Base-by-base conservation (phyloP, 2,888 invertebrate genomes). In the Sicus ferrugineus region DNA sequence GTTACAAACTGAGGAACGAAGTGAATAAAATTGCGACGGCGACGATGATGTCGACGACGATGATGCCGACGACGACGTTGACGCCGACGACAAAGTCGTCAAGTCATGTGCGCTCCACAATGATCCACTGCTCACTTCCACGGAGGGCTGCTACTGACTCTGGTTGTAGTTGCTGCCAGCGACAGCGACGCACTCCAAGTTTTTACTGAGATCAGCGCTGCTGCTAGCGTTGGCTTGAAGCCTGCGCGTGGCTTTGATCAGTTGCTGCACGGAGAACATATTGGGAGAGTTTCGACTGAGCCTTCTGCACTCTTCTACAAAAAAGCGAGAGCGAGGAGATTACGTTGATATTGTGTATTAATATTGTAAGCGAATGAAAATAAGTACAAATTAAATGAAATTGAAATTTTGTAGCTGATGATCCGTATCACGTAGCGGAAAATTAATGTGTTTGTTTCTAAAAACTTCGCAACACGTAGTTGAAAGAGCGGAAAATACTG, bases 241-340 rank as follows among this genome's bases (percentile, higher is more conserved):
- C 72, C 73, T 77, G 71, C 73, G 74, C 21, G 75, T 69, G 66
- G 78, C 77, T 77, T 80, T 81, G 73, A 80, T 77, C 76, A 83
- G 71, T 75, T 81, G 83, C 79, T 82, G 81, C 69, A 78, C 76
- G 50, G 81, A 80, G 75, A 81, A 76, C 83, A 83, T 83, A 59
- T 23, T 58, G 67, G 34, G n/a, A n/a, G n/a, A n/a, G n/a, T n/a
- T n/a, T n/a, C n/a, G n/a, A n/a, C n/a, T 6, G 7, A n/a, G n/a
- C n/a, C n/a, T 14, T 4, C 59, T 34, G 14, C 21, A 11, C 2
- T n/a, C 7, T 38, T 31, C 61, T 38, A 21, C 1, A 61, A n/a
- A n/a, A 34, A 59, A n/a, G n/a, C 38, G 11, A 34, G 38, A 34
- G 38, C 38, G 38, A 6, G 38, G 11, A 34, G 38, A 6, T 34